phyloP scores from a whole-genome alignment of 1,140 invertebrate species.

The Dryas iulia region DNA sequence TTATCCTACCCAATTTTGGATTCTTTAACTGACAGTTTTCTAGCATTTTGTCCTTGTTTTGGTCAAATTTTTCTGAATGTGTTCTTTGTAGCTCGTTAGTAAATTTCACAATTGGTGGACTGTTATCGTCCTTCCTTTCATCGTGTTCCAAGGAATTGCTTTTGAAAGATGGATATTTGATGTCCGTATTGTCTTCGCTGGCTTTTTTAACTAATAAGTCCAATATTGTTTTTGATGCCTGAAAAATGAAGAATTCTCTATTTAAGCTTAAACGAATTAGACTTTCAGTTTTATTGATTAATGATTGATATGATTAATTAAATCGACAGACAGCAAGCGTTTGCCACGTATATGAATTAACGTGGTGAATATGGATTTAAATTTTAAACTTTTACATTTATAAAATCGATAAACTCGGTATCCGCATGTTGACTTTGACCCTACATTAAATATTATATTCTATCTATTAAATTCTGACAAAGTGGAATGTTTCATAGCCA shows the following conservation, averaged over 20 bases:
- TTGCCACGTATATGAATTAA: no score
- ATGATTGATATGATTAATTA: no score
- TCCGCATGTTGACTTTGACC: no score
- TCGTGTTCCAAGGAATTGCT: constrained; percentile 24
- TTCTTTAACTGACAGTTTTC: constrained; percentile 48
- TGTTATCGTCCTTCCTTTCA: constrained; percentile 31
- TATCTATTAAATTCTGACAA: no score
- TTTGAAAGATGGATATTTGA: constrained; percentile 84
- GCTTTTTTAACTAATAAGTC: constrained; percentile 82
- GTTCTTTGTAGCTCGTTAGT: constrained; percentile 47
- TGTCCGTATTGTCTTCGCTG: constrained; percentile 83
- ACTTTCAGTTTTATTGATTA: no score
- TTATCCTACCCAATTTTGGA: constrained; percentile 39
- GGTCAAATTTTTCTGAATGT: constrained; percentile 47
- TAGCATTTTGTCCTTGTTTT: constrained; percentile 35
- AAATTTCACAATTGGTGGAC: constrained; percentile 45
- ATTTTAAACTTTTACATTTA: no score
- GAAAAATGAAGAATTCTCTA: constrained; percentile 37
- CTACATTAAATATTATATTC: no score
- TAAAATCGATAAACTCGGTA: no score
- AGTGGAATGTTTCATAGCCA: no score
- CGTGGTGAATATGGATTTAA: no score
- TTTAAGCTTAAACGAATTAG: no score
- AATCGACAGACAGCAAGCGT: no score
- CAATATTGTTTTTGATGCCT: constrained; percentile 84